Conservation (phyloP, 2,797 vertebrate genomes). For the Acanthurus leucopareius region DNA sequence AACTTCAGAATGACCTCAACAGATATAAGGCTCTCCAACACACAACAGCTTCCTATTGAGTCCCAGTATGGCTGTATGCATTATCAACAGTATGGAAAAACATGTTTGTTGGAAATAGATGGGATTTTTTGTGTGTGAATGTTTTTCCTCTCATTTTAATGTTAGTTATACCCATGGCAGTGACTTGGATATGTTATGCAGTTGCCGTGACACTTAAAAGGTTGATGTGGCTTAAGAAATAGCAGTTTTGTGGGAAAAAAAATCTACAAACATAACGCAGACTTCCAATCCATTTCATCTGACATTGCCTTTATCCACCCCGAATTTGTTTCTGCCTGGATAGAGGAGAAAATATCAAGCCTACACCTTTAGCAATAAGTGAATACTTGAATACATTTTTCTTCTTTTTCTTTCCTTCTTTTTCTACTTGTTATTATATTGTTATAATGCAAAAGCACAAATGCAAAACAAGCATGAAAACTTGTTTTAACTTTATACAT, state of each 20-base stretch:
- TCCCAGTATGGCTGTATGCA: neutral
- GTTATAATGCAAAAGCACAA: too few species aligned
- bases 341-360: neutral
- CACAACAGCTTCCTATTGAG: neutral
- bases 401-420: too few species aligned
- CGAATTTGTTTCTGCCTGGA: neutral
- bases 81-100: neutral
- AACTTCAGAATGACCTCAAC: slow-evolving; percentile 39
- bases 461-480: too few species aligned
- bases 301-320: neutral
- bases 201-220: neutral
- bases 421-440: too few species aligned
- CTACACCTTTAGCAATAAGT: too few species aligned
- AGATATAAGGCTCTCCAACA: neutral
- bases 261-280: neutral
- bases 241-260: neutral
- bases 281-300: neutral
- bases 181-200: too few species aligned
- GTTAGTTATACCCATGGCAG: neutral
- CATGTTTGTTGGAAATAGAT: neutral
- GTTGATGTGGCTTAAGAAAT: neutral
- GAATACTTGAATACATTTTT: too few species aligned
- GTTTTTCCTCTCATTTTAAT: neutral
- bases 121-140: neutral
- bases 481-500: too few species aligned